phyloP scores from a whole-genome alignment of 2,113 vertebrate species.

The Leucopsar rothschildi region DNA sequence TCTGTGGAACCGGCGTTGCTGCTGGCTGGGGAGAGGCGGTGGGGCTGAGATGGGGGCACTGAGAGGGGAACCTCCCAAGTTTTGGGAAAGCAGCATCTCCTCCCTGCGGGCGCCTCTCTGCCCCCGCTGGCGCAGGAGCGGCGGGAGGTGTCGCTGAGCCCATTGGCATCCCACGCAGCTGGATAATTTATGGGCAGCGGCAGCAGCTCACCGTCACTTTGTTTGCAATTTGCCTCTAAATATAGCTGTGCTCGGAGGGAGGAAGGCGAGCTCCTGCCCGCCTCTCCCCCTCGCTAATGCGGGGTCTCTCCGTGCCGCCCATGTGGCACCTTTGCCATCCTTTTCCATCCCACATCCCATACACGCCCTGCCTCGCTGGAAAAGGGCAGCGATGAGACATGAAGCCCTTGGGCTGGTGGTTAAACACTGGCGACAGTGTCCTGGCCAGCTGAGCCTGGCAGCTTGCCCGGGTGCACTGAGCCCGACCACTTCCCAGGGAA shows the following conservation, averaged over 20 bases:
- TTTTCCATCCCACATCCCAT: rapidly evolving
- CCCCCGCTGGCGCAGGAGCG: background rate
- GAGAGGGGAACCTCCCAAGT: background rate
- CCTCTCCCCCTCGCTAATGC: rapidly evolving
- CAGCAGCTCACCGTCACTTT: background rate
- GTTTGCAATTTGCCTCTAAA: conserved; percentile 53
- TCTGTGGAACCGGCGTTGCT: conserved; percentile 51
- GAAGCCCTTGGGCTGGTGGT: background rate
- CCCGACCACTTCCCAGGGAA: background rate
- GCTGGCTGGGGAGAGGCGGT: conserved; percentile 35
- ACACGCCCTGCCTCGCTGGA: rapidly evolving
- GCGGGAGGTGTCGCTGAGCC: background rate
- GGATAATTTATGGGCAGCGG: conserved; percentile 48
- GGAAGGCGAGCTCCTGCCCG: background rate
- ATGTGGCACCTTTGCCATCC: too few species aligned
- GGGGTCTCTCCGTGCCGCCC: too few species aligned
- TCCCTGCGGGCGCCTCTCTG: background rate
- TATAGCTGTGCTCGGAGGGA: background rate
- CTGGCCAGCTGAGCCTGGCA: background rate
- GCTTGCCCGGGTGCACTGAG: background rate
- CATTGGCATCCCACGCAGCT: background rate
- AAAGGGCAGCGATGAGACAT: background rate
- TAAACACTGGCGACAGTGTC: background rate
- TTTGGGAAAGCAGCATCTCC: background rate
- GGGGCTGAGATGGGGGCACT: background rate